A percentile compares a stretch with the other conserved stretches of the same genome.
These are phyloP conservation scores for Synodontis membranacea DNA, from an alignment of 2,113 vertebrate species.

Conservation along the genomic window DNA sequence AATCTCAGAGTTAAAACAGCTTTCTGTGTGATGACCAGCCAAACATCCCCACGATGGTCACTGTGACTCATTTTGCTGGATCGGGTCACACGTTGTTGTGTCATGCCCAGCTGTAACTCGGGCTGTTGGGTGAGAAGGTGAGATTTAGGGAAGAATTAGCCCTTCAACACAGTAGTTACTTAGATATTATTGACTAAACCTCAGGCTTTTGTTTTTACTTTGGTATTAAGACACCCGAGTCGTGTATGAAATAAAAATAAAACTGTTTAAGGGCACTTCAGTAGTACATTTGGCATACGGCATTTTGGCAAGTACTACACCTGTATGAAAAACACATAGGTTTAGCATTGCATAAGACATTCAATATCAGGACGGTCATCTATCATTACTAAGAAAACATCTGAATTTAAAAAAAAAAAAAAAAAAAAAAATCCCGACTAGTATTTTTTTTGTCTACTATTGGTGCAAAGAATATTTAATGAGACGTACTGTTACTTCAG, in stretches of 20 bases:
- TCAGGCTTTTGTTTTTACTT: background rate
- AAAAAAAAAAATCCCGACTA: background rate
- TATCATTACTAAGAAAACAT: background rate
- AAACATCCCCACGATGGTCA: no score
- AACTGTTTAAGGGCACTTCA: background rate
- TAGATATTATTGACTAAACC: background rate
- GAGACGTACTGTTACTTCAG: background rate
- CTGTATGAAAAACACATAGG: background rate
- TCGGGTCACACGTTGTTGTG: background rate
- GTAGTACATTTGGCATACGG: background rate
- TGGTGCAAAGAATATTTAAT: background rate
- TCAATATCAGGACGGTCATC: background rate
- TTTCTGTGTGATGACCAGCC: background rate
- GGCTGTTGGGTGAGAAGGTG: background rate
- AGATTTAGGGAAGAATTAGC: background rate
- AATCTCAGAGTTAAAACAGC: no score
- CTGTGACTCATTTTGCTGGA: no score
- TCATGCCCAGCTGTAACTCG: no score
- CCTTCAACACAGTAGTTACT: background rate
- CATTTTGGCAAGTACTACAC: background rate
- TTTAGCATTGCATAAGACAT: background rate
- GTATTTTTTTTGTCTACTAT: background rate
- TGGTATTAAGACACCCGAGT: background rate
- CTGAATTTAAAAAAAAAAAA: background rate
- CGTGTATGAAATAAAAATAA: background rate